These are phyloP conservation scores for Isaurus tuberculatus DNA, from an alignment of 92 coral and sea anemone genomes.

Conservation along the genomic window DNA sequence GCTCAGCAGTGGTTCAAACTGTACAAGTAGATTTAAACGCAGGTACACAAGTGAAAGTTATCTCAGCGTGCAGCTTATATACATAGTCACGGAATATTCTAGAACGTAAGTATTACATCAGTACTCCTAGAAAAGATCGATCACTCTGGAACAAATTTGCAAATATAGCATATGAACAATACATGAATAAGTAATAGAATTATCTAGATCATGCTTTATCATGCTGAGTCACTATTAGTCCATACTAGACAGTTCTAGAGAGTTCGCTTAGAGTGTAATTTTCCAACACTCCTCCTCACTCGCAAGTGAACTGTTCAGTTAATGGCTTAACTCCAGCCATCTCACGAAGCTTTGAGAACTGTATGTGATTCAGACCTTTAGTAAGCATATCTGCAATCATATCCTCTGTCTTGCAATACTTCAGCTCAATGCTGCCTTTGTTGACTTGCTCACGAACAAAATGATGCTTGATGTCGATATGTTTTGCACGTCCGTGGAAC, in stretches of 20 bases:
- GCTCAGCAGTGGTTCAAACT: too few relatives aligned
- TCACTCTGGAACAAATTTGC: too few relatives aligned
- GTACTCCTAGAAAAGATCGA: too few relatives aligned
- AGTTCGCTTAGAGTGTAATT: not conserved
- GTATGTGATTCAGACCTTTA: slow-evolving; percentile 48
- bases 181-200: too few relatives aligned
- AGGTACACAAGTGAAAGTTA: too few relatives aligned
- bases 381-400: slow-evolving; percentile 73
- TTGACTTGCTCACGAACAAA: slow-evolving; percentile 61
- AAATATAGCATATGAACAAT: too few relatives aligned
- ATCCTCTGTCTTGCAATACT: slow-evolving; percentile 47
- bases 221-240: too few relatives aligned
- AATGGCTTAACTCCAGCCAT: slow-evolving; percentile 48
- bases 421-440: slow-evolving; percentile 37
- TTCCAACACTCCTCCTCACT: slow-evolving; percentile 61
- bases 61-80: too few relatives aligned
- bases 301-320: not conserved
- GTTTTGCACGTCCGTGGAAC: slow-evolving; percentile 64
- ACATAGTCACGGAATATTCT: too few relatives aligned
- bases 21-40: too few relatives aligned
- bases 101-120: too few relatives aligned
- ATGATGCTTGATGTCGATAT: slow-evolving; percentile 62
- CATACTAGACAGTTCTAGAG: not conserved
- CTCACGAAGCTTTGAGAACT: slow-evolving; percentile 56
- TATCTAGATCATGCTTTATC: too few relatives aligned